Base-by-base conservation (phyloP, 2,888 invertebrate species). In the Thereva unica region DNA sequence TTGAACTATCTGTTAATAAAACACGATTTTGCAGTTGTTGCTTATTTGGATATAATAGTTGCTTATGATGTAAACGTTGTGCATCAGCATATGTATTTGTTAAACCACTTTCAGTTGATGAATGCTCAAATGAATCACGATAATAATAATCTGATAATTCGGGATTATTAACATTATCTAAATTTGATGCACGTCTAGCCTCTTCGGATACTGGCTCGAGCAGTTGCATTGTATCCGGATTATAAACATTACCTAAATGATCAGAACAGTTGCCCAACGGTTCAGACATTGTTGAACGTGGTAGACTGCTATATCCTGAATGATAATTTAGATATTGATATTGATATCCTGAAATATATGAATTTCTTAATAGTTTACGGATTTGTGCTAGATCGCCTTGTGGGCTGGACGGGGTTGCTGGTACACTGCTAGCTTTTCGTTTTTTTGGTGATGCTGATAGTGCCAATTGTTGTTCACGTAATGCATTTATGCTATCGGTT, bases 371-470 rank as follows among this genome's bases (percentile, higher is more conserved):
- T 72, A 74, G 71, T 73, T 77, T 77, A 84, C 84, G 82, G 76
- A 84, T 84, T 79, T 84, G 84, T 72, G 83, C 83, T 70, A 84
- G 77, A 72, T 84, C 84, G 74, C 79, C 80, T 71, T 80, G 80
- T 34, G 92, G 92, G 64, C 92, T 92, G 69, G 92, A 92, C 10
- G 93, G 93, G 12, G 93, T 93, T 40, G 92, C 92, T 68, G 93
- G 93, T 41, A 93, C 92, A 79, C 92, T 92, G 73, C 90, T 91
- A 9, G 93, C 92, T 84, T 92, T 92, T 74, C 92, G 85, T 72
- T 85, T 85, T 70, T 84, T 85, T 5, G 85, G 78, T 63, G 68
- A 82, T 78, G 81, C 78, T 45, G 87, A 82, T 75, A 86, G 85
- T 63, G 85, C 84, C 69, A 86, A 83, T 74, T 85, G 85, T 78